Base-by-base conservation (phyloP, 2,888 invertebrate genomes). In the Adineta ricciae region DNA sequence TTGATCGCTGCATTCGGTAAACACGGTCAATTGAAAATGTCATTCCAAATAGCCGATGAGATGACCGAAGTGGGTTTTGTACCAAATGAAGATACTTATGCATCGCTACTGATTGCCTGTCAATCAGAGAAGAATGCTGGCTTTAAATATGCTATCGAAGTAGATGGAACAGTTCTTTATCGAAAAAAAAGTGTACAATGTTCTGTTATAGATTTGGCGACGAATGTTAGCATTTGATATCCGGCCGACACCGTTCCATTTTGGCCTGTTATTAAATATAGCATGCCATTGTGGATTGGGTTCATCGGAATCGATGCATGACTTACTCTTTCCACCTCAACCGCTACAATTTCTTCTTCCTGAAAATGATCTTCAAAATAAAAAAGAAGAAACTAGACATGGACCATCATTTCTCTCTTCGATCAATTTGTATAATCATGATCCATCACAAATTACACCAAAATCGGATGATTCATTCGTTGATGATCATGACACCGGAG, bases 1-100 rank as follows among this genome's bases (percentile, higher is more conserved):
- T 94, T 96, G 94, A 94, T 96, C 64, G 96, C 95, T 92, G 95
- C 95, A 1, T 97, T 94, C 91, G 95, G 95, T 0, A 92, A 94
- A 86, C 94, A 94, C 90, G 94, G 94, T 0, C 94, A 95, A 89
- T 89, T 95, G 32, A 89, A 92, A 86, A 93, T 93, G 56, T 95
- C 96, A 1, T 96, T 96, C 90, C 89, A 92, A 88, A 90, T 96
- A 86, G 94, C 94, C 2, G 96, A 97, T 91, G 94, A 95, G 92
- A 95, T 96, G 94, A 88, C 92, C 3, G 86, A 87, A 41, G 86
- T 87, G 21, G 87, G 87, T 19, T 83, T 87, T 56, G 56, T 86
- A 27, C 90, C 94, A 38, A 83, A 64, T n/a, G 86, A 87, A 4
- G 92, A 92, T 88, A 94, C 95, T 3, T 93, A 94, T 86, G 94